A percentile compares a stretch with the other conserved stretches of the same genome.
Evolutionary conservation across 2,113 vertebrate genomes (phyloP).

Genomic region (Plectropomus leopardus): DNA sequence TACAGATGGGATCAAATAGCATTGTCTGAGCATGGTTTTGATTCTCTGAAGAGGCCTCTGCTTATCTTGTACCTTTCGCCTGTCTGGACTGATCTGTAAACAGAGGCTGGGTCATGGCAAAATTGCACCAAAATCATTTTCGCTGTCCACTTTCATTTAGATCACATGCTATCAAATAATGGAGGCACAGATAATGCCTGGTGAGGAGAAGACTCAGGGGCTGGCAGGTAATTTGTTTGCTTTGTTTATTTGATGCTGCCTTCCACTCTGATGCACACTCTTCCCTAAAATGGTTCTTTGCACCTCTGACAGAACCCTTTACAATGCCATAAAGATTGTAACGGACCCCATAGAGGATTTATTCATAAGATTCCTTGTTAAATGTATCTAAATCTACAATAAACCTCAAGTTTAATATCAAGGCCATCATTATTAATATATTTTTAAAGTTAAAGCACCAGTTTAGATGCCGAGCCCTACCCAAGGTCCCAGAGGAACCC

Average conservation of each 20-base stretch:
- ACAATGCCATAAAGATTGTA: neutral
- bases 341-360: neutral
- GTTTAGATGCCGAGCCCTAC: neutral
- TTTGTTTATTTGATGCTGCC: constrained; percentile 50
- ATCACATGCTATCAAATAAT: constrained; percentile 55
- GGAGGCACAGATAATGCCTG: constrained; percentile 40
- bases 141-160: constrained; percentile 50
- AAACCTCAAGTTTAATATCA: neutral
- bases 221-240: constrained; percentile 59
- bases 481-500: neutral
- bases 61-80: constrained; percentile 24
- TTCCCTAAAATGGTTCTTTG: constrained; percentile 32
- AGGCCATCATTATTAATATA: neutral
- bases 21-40: constrained; percentile 4
- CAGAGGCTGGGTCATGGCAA: constrained; percentile 23
- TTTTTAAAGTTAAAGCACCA: neutral
- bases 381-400: neutral
- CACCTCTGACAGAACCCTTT: constrained; percentile 2
- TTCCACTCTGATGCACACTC: constrained; percentile 23
- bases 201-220: constrained; percentile 1
- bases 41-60: constrained; percentile 37
- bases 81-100: constrained; percentile 36
- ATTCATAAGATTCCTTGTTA: neutral
- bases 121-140: constrained; percentile 44
- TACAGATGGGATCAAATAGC: constrained; percentile 41